Evolutionary conservation across 2,888 invertebrate genomes (phyloP).

Genomic region (Tiliacea aurago): DNA sequence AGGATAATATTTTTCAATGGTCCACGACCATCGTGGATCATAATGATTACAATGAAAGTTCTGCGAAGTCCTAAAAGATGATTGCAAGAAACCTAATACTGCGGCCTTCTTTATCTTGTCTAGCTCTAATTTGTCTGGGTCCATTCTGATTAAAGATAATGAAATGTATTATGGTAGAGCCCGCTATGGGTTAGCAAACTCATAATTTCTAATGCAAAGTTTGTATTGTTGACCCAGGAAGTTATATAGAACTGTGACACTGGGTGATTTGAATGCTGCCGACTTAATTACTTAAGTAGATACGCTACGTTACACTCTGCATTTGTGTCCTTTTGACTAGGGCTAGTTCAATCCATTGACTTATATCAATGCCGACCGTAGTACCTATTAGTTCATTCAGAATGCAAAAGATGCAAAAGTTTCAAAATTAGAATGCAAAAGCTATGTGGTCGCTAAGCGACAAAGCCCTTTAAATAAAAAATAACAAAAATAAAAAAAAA

Average conservation of each 20-base stretch:
- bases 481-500: too few species aligned
- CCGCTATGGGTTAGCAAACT: conserved; percentile 30
- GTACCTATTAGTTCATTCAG: background rate
- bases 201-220: conserved; percentile 40
- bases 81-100: conserved; percentile 26
- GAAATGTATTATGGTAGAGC: conserved; percentile 30
- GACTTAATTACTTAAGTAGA: background rate
- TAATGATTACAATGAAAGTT: background rate
- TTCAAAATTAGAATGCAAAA: too few species aligned
- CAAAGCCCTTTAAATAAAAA: too few species aligned
- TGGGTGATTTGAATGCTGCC: conserved; percentile 10
- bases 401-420: too few species aligned
- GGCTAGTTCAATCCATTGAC: background rate
- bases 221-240: conserved; percentile 31
- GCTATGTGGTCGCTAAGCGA: too few species aligned
- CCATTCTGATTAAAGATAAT: conserved; percentile 38
- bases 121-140: conserved; percentile 29
- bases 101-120: conserved; percentile 39
- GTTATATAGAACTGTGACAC: conserved; percentile 5
- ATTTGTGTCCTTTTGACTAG: background rate
- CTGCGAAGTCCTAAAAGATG: conserved; percentile 35
- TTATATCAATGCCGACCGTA: background rate
- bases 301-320: background rate
- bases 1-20: conserved; percentile 5
- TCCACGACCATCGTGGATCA: background rate